Conservation (phyloP, 2,113 vertebrate genomes). For the Pituophis catenifer region DNA sequence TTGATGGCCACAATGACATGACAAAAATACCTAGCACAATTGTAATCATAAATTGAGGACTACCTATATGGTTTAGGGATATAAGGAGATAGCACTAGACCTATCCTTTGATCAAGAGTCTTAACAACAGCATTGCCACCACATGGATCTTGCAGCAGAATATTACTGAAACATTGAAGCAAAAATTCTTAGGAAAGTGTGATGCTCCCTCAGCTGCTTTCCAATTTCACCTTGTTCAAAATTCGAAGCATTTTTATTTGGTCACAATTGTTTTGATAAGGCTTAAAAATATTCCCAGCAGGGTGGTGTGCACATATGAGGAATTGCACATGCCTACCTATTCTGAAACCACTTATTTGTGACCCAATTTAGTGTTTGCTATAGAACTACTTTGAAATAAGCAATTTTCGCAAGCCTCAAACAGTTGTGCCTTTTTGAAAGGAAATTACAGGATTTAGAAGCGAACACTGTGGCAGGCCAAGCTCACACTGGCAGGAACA, state of each 20-base stretch:
- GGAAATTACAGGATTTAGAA: not conserved
- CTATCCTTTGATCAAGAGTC: not conserved
- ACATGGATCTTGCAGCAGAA: not conserved
- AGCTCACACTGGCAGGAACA: not conserved
- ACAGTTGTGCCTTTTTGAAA: not conserved
- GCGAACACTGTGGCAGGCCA: not conserved
- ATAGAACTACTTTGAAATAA: not conserved
- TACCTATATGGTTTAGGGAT: not conserved
- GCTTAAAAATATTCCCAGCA: not conserved
- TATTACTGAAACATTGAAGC: not conserved
- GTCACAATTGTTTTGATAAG: not conserved
- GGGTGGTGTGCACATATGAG: not conserved
- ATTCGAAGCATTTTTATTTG: not conserved
- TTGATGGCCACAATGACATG: not conserved
- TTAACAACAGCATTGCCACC: not conserved
- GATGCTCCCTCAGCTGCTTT: not conserved
- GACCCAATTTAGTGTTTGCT: not conserved
- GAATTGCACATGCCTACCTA: not conserved
- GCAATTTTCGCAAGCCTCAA: not conserved
- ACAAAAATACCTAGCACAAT: not conserved
- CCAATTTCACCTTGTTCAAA: not conserved
- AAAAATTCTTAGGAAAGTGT: not conserved
- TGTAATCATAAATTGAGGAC: not conserved
- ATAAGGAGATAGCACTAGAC: not conserved
- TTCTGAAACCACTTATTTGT: not conserved